A percentile compares a stretch with the other conserved stretches of the same genome.
Conservation (phyloP, 2,888 invertebrate genomes). For the Blera fallax region DNA sequence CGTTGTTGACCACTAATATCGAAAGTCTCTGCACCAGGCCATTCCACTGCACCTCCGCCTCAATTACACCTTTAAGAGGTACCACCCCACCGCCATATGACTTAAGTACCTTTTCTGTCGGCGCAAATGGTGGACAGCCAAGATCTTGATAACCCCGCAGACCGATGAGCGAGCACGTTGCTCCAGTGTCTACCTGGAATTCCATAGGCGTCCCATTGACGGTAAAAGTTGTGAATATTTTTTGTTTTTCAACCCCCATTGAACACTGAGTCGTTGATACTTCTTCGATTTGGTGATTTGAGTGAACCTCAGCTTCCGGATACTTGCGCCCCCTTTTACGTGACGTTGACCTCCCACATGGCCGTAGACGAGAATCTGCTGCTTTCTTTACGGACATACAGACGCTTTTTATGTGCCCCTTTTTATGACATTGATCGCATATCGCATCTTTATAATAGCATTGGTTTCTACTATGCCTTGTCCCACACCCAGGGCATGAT, state of each 20-base stretch:
- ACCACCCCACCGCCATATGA: conserved; percentile 1
- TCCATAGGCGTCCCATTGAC: conserved; percentile 3
- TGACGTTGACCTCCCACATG: background rate
- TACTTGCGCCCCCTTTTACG: background rate
- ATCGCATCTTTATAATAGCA: background rate
- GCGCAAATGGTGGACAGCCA: background rate
- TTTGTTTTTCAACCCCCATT: background rate
- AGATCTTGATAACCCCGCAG: conserved; percentile 3
- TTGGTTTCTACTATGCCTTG: background rate
- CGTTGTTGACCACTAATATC: conserved; percentile 5
- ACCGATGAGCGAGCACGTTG: conserved; percentile 31
- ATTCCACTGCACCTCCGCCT: background rate
- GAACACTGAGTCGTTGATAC: background rate
- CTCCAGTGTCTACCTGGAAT: conserved; percentile 55
- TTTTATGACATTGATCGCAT: background rate
- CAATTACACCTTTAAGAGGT: background rate
- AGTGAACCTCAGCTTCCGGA: background rate
- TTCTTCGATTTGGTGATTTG: background rate
- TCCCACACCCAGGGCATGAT: background rate
- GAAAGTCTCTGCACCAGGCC: background rate
- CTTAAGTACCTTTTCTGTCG: background rate
- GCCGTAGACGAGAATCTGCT: background rate
- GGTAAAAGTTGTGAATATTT: background rate
- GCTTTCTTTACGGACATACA: background rate
- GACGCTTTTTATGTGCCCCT: conserved; percentile 16